phyloP scores from a whole-genome alignment of 2,888 invertebrate species.

The Augochlorella aurata region DNA sequence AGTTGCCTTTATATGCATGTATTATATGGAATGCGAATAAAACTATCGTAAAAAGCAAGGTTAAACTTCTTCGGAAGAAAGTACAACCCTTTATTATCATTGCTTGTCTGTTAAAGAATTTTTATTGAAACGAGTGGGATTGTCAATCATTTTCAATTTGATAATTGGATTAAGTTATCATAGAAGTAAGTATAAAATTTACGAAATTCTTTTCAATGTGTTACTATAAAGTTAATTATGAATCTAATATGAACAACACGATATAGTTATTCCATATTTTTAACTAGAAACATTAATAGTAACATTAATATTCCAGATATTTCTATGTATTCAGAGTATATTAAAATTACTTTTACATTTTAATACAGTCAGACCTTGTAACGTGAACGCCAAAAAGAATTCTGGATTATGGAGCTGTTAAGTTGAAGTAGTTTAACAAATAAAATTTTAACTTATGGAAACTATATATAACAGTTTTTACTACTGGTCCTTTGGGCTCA shows the following conservation, averaged over 20 bases:
- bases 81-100: not conserved
- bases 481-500: not conserved
- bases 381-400: not conserved
- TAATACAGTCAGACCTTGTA: not conserved
- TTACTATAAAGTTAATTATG: not conserved
- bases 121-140: not conserved
- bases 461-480: too few species aligned
- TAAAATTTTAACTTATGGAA: too few species aligned
- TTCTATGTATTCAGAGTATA: not conserved
- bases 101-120: not conserved
- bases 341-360: not conserved
- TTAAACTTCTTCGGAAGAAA: not conserved
- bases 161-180: not conserved
- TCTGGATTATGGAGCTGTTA: too few species aligned
- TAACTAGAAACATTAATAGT: not conserved
- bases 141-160: conserved; percentile 7
- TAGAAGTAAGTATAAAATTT: conserved; percentile 12
- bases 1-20: not conserved
- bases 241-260: not conserved
- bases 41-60: conserved; percentile 1
- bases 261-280: not conserved
- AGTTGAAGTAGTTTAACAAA: too few species aligned
- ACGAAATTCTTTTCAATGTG: not conserved
- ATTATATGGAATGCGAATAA: not conserved
- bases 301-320: not conserved